Evolutionary conservation across 2,113 vertebrate genomes (phyloP), one percentile per base, ranked within the genome.

Genomic region (Paramormyrops kingsleyae): DNA sequence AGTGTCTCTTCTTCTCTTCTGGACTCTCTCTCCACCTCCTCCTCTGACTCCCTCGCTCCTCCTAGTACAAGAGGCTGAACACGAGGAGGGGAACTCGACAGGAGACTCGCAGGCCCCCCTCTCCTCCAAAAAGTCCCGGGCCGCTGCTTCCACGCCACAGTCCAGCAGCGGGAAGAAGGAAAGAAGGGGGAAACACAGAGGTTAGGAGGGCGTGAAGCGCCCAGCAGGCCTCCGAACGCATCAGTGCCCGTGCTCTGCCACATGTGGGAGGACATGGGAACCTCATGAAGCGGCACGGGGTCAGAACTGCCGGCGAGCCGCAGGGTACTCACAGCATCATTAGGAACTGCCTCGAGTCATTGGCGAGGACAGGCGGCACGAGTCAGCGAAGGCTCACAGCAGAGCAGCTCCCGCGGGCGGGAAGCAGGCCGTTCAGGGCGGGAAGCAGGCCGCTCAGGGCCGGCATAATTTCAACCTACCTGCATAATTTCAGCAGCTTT

Each of bases 111-210:
- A 97, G 94, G 95, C 95, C 91, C 96, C 96, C 90, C 97, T 97
- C 95, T 97, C 98, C 87, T 94, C 96, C 94, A 98, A 98, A 97
- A 99, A 98, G 95, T 87, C 94, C 94, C 98, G 97, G 96, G 96
- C 96, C 19, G 95, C 96, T 52, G 94, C 97, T 80, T 96, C 97
- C 0, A 97, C 97, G 89, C 97, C 96, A 90, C 98, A 98, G 94
- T 96, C 96, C 8, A 96, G 97, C 96, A 97, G 96, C 92, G 93
- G 96, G 91, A 98, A 96, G 95, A 99, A 97, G 94, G 98, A 99
- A 95, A 98, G 97, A 95, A 98, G 96, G 95, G 97, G 97, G 88
- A 99, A 97, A 92, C 97, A 98, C 94, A 99, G 98, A 99, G 99
- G 99, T 99, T 95, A 97, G 98, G 83, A 49, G 24, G 39, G 21